These are phyloP conservation scores for Dendropsophus ebraccatus DNA, from an alignment of 2,113 vertebrate species.

Conservation along the genomic window DNA sequence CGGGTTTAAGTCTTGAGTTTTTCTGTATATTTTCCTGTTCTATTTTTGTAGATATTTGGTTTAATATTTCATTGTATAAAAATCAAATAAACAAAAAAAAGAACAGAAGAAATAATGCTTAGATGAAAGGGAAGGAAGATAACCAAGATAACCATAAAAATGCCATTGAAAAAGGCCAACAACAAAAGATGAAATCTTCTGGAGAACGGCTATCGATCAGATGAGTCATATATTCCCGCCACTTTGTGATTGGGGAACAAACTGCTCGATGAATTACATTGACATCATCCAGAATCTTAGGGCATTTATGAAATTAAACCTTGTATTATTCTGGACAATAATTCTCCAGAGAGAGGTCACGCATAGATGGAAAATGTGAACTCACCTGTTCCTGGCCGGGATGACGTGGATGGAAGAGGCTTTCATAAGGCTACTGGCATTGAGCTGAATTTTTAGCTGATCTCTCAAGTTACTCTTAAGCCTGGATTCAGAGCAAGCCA, in stretches of 20 bases:
- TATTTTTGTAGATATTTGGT: too few relatives aligned
- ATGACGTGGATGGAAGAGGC: background rate
- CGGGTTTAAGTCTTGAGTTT: too few relatives aligned
- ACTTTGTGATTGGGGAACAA: background rate
- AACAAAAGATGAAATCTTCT: background rate
- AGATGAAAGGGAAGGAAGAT: background rate
- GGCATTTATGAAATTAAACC: background rate
- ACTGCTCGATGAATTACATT: background rate
- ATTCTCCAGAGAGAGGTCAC: background rate
- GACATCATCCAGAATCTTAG: background rate
- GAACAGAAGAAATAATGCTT: too few relatives aligned
- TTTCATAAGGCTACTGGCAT: conserved; percentile 38
- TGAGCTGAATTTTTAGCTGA: conserved; percentile 33
- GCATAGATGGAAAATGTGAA: conserved; percentile 11
- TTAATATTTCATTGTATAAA: too few relatives aligned
- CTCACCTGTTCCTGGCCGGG: conserved; percentile 32
- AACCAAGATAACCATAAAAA: background rate
- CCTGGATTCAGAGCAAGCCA: conserved; percentile 14
- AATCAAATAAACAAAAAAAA: too few relatives aligned
- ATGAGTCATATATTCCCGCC: background rate
- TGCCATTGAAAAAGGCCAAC: background rate
- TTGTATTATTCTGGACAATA: background rate
- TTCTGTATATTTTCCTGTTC: too few relatives aligned
- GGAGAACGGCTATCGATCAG: background rate
- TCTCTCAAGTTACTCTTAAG: conserved; percentile 41